Evolutionary conservation across 2,113 vertebrate genomes (phyloP), one percentile per base, ranked within the genome.

Genomic region (Lasiurus borealis): DNA sequence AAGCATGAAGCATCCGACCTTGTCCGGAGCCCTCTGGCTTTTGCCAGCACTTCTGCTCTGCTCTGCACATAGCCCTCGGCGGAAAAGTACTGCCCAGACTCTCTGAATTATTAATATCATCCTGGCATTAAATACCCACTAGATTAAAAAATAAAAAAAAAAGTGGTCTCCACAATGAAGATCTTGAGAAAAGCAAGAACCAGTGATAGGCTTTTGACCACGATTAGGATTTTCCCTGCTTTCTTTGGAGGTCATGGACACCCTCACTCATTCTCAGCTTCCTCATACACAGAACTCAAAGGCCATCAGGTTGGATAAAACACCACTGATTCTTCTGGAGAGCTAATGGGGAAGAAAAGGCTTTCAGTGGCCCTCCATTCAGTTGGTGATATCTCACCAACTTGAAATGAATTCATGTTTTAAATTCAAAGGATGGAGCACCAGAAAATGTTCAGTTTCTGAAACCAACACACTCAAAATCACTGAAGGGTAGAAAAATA

Each of bases 101-200:
- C 78, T 91, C n/a, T 95, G 94, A 97, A 97, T 97, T 97, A 95
- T 95, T 95, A 59, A 96, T 95, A 85, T 94, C 77, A 86, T 92
- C 69, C 78, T 95, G 90, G 88, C 90, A 88, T 97, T 77, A 94
- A 94, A 95, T 82, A 90, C 34, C 44, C 57, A 40, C 77, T 64
- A 85, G 72, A 75, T 85, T 40, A 40, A 40, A 40, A 40, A 40
- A 40, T 3, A 73, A 90, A 94, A 97, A 46, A 62, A 93, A 29
- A 27, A 90, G 46, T 50, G 21, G 14, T 23, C 59, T 46, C 54
- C 48, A 86, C 80, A 71, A 3, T 9, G 19, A 85, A 34, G n/a
- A 54, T 90, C 21, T 77, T 44, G 87, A 52, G 34, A 84, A 94
- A 95, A 59, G 12, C 50, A 93, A 48, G 27, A 85, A 57, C 50